These are phyloP conservation scores for Thamnaconus septentrionalis DNA, from an alignment of 2,113 vertebrate genomes.

Conservation along the genomic window DNA sequence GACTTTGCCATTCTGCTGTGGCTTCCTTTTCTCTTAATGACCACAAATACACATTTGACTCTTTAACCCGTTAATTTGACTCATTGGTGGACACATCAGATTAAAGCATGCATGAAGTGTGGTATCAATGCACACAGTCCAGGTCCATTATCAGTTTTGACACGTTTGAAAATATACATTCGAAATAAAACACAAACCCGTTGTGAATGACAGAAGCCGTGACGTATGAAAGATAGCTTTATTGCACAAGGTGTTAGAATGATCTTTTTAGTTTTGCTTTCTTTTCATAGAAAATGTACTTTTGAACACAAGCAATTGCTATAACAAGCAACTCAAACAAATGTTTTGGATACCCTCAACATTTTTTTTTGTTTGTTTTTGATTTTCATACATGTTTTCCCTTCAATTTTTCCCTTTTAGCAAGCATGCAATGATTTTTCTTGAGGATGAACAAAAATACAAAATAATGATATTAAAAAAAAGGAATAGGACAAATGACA, in stretches of 20 bases:
- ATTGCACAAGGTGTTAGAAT: slow-evolving; percentile 98
- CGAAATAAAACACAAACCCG: not conserved
- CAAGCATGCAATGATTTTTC: slow-evolving; percentile 92
- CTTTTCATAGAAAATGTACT: slow-evolving; percentile 97
- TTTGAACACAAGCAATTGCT: slow-evolving; percentile 99
- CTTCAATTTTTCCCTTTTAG: slow-evolving; percentile 81
- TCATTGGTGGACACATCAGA: too few relatives aligned
- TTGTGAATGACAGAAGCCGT: slow-evolving; percentile 66
- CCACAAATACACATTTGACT: too few relatives aligned
- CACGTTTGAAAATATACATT: too few relatives aligned
- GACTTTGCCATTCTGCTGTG: too few relatives aligned
- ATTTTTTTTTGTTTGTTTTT: slow-evolving; percentile 69
- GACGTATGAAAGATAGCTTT: slow-evolving; percentile 96
- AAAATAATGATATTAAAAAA: slow-evolving; percentile 68
- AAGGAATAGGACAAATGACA: slow-evolving; percentile 79
- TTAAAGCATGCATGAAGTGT: too few relatives aligned
- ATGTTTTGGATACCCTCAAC: slow-evolving; percentile 79
- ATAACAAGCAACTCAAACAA: slow-evolving; percentile 90
- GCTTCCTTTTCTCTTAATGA: too few relatives aligned
- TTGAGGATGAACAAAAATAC: slow-evolving; percentile 73
- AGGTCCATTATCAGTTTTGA: too few relatives aligned
- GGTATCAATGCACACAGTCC: too few relatives aligned
- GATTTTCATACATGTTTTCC: slow-evolving; percentile 74
- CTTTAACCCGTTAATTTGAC: too few relatives aligned
- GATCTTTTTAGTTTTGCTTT: slow-evolving; percentile 90